These are phyloP conservation scores for Eulemur albifrons DNA, from an alignment of 2,797 vertebrate genomes.

Conservation along the genomic window DNA sequence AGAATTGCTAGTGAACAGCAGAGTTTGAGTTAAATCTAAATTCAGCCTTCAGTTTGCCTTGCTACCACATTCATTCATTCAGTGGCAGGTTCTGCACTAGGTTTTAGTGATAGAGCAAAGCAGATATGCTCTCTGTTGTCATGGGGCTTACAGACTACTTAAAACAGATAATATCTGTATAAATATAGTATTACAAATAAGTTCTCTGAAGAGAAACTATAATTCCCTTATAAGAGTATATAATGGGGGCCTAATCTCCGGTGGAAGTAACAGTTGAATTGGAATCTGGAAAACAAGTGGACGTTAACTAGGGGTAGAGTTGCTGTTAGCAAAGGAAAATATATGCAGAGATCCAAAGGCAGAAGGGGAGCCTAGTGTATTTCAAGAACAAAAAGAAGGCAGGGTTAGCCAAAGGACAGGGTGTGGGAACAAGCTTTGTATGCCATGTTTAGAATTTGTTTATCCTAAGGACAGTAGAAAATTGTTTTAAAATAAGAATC, in stretches of 20 bases:
- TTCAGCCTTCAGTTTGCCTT: not conserved
- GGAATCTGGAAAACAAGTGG: constrained; percentile 11
- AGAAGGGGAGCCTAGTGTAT: not conserved
- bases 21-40: constrained; percentile 21
- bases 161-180: not conserved
- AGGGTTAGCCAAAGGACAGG: not conserved
- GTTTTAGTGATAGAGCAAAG: not conserved
- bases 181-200: not conserved
- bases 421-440: not conserved
- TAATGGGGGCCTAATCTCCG: not conserved
- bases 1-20: not conserved
- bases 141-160: not conserved
- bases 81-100: not conserved
- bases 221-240: not conserved
- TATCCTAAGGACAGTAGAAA: not conserved
- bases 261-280: not conserved
- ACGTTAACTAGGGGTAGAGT: not conserved
- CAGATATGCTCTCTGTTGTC: not conserved
- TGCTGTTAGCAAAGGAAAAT: not conserved
- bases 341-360: not conserved
- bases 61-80: not conserved
- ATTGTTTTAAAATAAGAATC: not conserved
- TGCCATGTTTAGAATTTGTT: not conserved
- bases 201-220: not conserved
- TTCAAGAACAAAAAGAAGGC: not conserved